Percentiles rank a stretch among this genome's conserved stretches.
Evolutionary conservation across 2,113 vertebrate genomes (phyloP).

Genomic region (Isurus oxyrinchus): DNA sequence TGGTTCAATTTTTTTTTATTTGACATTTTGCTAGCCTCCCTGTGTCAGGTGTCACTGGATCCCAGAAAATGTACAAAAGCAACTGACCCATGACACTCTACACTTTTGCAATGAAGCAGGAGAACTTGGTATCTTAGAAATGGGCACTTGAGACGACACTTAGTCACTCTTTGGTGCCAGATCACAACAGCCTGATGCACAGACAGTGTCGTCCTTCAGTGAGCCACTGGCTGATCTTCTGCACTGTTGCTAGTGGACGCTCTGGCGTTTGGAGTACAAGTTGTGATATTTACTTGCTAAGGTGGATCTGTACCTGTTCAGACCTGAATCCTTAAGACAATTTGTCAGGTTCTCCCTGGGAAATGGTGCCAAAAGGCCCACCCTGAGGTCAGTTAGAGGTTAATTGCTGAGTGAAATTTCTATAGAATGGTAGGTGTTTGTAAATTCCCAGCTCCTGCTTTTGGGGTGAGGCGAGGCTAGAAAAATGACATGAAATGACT

Average conservation of each 20-base stretch:
- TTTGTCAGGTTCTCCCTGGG: background rate
- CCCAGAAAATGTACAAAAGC: background rate
- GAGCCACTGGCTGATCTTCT: background rate
- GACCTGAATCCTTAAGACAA: background rate
- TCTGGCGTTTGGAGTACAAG: background rate
- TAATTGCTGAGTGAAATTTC: background rate
- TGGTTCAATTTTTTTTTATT: background rate
- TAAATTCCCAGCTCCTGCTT: background rate
- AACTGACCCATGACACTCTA: background rate
- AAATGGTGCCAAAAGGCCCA: background rate
- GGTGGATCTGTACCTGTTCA: background rate
- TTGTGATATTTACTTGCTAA: background rate
- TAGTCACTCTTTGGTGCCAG: background rate
- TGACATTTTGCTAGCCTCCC: background rate
- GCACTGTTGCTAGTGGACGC: background rate
- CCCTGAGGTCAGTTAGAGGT: background rate
- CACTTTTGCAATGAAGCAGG: background rate
- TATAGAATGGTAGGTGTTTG: background rate
- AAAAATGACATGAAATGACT: background rate
- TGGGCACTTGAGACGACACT: background rate
- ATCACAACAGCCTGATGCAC: background rate
- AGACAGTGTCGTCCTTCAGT: too few species aligned
- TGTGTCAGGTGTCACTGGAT: background rate
- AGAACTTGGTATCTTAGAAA: too few species aligned
- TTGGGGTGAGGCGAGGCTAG: background rate